Evolutionary conservation across 2,888 invertebrate species (phyloP), one percentile per base, ranked within the genome.

Genomic region (Ectemnius lituratus): DNA sequence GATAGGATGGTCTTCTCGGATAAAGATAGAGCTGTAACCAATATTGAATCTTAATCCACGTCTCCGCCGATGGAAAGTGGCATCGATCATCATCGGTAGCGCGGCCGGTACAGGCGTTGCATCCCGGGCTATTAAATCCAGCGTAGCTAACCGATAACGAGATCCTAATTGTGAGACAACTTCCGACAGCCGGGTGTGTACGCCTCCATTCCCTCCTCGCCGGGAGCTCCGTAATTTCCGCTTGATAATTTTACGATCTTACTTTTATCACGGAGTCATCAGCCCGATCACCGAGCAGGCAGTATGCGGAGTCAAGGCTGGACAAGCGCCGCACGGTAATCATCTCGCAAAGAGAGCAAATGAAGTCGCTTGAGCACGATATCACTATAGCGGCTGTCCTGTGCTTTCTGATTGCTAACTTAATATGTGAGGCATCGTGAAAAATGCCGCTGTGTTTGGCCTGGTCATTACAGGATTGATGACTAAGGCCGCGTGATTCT

Each of bases 151-250:
- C 64, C 63, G 73, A 67, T 81, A 75, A 78, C 80, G 76, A 80
- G 72, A 57, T 62, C 68, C 75, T 82, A 82, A 82, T 82, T 82
- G 73, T 46, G 47, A 58, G 65, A 76, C 61, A 76, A 81, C 73
- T 82, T 76, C 77, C 78, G 82, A 77, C 76, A 75, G 70, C 58
- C 16, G 23, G 45, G 27, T 16, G 20, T 57, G 18, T 56, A 37
- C 46, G 62, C 37, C 62, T 68, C 67, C 70, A 63, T 65, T 62
- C 65, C 49, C 68, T 75, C 46, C 59, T 63, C 57, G 56, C 66
- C n/a, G 13, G n/a, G 58, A 62, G 62, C 70, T 64, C 76, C 67
- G 74, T 71, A 81, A 82, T 81, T 82, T 82, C 81, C 81, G 72
- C 59, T 52, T 73, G 76, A 70, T 77, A 74, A 80, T 82, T 80